Base-by-base conservation (phyloP, 2,888 invertebrate species). In the Pseudeuparius sepicola region DNA sequence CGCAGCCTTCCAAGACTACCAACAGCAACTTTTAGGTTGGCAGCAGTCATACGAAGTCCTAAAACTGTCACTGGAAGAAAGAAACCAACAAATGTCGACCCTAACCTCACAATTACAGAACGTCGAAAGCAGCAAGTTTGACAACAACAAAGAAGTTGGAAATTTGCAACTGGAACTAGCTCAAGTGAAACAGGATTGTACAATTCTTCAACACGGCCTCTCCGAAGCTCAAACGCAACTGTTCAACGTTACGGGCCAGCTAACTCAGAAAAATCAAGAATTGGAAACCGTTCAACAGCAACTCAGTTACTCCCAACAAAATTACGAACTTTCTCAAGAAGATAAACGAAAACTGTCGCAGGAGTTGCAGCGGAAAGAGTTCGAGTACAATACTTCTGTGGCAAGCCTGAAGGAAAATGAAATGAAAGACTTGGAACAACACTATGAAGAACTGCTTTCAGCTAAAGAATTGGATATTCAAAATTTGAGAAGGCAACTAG, bases 401-500 rank as follows among this genome's bases (percentile, higher is more conserved):
- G 44, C 49, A 25, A 37, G 42, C 24, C 28, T 46, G 9, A 33
- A 40, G 14, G 42, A 45, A 31, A 41, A 35, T n/a, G 43, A 42
- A 9, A 26, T 46, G 11, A 27, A 18, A 10, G 49, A 52, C 17
- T 41, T 49, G 14, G 47, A 53, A 36, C 50, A 43, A 25, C 46
- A 47, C 41, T 47, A 56, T 27, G 54, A 56, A 38, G 55, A 57
- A 40, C 24, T 51, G 6, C 26, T 59, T 7, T 40, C 42, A 1
- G 45, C 46, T 6, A 59, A 57, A 45, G 55, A 59, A 27, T 34
- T 45, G 3, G 58, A 58, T 23, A 41, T 56, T 12, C 51, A 54
- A 34, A 45, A 44, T 18, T 41, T 55, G 13, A 47, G 46, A 33
- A 32, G 44, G 11, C 54, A 59, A 45, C 31, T 59, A 3, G 40